phyloP scores from a whole-genome alignment of 2,113 vertebrate genomes.

The Pyxicephalus adspersus region DNA sequence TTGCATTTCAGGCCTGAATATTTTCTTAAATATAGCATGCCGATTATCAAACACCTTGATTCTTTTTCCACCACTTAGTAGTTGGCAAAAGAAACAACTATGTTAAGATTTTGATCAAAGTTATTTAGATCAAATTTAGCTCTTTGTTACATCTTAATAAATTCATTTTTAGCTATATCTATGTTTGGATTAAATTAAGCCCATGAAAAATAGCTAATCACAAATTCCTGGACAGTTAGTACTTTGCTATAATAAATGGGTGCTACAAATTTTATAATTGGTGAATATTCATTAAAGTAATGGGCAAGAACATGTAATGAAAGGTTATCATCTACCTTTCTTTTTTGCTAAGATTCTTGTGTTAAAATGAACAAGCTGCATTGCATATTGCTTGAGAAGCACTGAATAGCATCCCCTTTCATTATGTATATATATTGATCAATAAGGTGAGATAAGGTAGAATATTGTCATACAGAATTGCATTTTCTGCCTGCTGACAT shows the following conservation, averaged over 20 bases:
- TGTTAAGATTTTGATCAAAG: not conserved
- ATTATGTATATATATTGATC: conserved; percentile 4
- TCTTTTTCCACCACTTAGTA: not conserved
- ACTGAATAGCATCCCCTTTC: too few species aligned
- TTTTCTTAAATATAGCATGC: not conserved
- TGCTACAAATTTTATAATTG: not conserved
- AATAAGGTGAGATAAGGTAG: conserved; percentile 23
- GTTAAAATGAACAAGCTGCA: conserved; percentile 4
- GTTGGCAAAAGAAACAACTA: not conserved
- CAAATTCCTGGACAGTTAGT: not conserved
- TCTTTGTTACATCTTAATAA: not conserved
- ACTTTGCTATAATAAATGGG: not conserved
- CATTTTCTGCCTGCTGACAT: not conserved
- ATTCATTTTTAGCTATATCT: not conserved
- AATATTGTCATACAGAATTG: not conserved
- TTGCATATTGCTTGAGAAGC: not conserved
- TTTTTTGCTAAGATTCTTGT: not conserved
- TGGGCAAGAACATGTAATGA: not conserved
- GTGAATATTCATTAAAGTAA: not conserved
- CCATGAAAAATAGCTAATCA: not conserved
- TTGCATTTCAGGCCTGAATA: not conserved
- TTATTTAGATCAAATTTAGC: not conserved
- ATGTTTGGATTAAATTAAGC: not conserved
- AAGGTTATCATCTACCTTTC: not conserved
- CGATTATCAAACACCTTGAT: not conserved